A percentile compares a stretch with the other conserved stretches of the same genome.
Conservation (phyloP, 2,797 vertebrate species). For the Chiropotes sagulatus region DNA sequence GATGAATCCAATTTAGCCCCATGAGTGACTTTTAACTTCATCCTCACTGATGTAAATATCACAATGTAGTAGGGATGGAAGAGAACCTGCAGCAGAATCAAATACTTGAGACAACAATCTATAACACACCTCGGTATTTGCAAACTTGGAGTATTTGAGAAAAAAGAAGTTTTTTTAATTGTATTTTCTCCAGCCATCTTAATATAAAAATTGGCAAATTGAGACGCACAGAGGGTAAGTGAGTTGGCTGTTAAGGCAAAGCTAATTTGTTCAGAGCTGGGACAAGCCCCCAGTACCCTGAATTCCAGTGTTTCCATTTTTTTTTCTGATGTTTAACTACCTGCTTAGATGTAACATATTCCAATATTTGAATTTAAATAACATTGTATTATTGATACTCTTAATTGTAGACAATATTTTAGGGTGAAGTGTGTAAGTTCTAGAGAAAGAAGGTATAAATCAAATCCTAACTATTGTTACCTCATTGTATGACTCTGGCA, state of each 20-base stretch:
- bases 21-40: background rate
- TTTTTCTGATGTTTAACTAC: background rate
- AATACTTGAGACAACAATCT: background rate
- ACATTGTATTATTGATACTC: background rate
- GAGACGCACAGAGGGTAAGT: background rate
- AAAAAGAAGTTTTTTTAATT: background rate
- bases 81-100: background rate
- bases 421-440: background rate
- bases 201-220: background rate
- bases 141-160: background rate
- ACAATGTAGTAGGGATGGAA: background rate
- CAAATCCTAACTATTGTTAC: background rate
- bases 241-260: background rate
- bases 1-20: background rate
- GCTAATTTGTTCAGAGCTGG: background rate
- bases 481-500: background rate
- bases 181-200: background rate
- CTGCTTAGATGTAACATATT: background rate
- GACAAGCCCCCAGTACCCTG: background rate
- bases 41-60: background rate
- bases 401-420: background rate
- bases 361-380: background rate
- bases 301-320: background rate
- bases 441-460: background rate
- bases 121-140: background rate